A percentile compares a stretch with the other conserved stretches of the same genome.
Evolutionary conservation across 1,140 invertebrate genomes (phyloP).

Genomic region (Muscidifurax raptorellus): DNA sequence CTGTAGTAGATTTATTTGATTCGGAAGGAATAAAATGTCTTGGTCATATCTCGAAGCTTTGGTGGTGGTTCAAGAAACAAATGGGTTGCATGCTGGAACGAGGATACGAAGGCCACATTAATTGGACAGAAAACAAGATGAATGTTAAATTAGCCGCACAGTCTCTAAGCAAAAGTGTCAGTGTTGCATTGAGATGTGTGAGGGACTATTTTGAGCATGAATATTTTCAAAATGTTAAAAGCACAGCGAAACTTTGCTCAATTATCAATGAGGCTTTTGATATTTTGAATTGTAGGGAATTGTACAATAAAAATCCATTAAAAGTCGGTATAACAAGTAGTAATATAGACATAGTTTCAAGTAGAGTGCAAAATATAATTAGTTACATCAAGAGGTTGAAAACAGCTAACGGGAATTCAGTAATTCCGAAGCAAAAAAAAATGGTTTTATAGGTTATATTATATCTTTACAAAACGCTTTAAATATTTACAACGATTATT

Average conservation of each 20-base stretch:
- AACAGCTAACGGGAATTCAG: constrained; percentile 2
- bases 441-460: constrained; percentile 59
- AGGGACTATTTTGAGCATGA: constrained; percentile 51
- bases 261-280: constrained; percentile 55
- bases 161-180: constrained; percentile 62
- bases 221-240: constrained; percentile 53
- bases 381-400: constrained; percentile 32
- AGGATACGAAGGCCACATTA: constrained; percentile 61
- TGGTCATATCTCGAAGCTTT: constrained; percentile 61
- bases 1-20: constrained; percentile 38
- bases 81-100: constrained; percentile 60
- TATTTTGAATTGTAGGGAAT: constrained; percentile 56
- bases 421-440: constrained; percentile 52
- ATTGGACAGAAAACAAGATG: constrained; percentile 63
- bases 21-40: constrained; percentile 54
- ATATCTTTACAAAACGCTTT: constrained; percentile 51
- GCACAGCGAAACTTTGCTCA: neutral
- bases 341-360: constrained; percentile 40
- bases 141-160: constrained; percentile 64
- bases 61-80: constrained; percentile 55
- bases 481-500: constrained; percentile 44
- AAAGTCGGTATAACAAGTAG: constrained; percentile 42
- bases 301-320: constrained; percentile 22
- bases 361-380: constrained; percentile 20
- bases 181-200: constrained; percentile 58